phyloP scores from a whole-genome alignment of 2,797 vertebrate species.

The Buphagus erythrorhynchus region DNA sequence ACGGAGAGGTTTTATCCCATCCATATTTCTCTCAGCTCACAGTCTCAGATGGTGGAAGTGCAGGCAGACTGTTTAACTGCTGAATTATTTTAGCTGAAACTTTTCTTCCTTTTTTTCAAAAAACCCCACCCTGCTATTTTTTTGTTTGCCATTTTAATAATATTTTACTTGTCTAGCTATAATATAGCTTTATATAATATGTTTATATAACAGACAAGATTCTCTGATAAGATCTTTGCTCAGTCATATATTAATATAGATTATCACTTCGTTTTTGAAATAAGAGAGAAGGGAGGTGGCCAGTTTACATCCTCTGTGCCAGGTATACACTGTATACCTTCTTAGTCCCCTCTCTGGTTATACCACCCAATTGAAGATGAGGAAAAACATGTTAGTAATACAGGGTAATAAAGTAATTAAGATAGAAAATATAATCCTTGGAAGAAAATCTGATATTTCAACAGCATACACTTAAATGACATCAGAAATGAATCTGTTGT shows the following conservation, averaged over 20 bases:
- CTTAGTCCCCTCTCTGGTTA: background rate
- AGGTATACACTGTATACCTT: background rate
- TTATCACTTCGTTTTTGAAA: slow-evolving; percentile 27
- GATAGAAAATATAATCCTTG: background rate
- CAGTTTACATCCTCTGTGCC: background rate
- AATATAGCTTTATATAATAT: background rate
- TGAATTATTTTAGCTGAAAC: background rate
- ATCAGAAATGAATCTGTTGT: background rate
- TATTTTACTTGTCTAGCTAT: background rate
- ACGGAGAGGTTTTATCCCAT: background rate
- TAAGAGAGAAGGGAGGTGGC: background rate
- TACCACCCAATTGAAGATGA: background rate
- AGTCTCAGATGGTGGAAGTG: background rate
- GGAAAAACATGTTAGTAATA: background rate
- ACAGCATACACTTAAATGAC: background rate
- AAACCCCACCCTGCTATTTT: background rate
- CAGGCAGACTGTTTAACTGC: background rate
- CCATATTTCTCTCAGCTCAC: background rate
- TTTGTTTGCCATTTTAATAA: background rate
- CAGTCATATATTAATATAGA: background rate
- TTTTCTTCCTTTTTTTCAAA: background rate
- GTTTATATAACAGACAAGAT: background rate
- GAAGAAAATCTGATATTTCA: slow-evolving; percentile 12
- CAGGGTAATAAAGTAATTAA: background rate
- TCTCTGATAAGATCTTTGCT: background rate